Evolutionary conservation across 1,140 invertebrate species (phyloP).

Genomic region (Anagrus nilaparvatae): DNA sequence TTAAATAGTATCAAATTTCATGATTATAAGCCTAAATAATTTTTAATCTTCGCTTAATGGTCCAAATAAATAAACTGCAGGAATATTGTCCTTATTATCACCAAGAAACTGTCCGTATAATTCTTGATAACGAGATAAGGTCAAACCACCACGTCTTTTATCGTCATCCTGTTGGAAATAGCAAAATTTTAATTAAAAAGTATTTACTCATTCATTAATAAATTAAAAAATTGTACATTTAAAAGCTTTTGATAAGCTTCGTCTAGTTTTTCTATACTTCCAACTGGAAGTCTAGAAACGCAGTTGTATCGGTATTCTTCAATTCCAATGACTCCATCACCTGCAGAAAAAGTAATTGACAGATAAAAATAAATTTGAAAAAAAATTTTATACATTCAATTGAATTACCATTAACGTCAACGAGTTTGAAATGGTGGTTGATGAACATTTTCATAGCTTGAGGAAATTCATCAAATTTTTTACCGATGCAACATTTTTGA

Average conservation of each 20-base stretch:
- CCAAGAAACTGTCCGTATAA: slow-evolving; percentile 72
- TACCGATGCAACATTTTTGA: slow-evolving; percentile 67
- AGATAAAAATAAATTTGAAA: slow-evolving; percentile 4
- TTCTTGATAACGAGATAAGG: slow-evolving; percentile 66
- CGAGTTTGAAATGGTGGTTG: slow-evolving; percentile 68
- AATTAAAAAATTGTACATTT: slow-evolving; percentile 48
- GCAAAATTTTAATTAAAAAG: slow-evolving; percentile 19
- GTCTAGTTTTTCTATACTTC: slow-evolving; percentile 62
- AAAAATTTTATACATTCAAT: not conserved
- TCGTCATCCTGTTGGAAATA: slow-evolving; percentile 76
- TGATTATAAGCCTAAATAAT: slow-evolving; percentile 9
- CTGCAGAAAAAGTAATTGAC: slow-evolving; percentile 21
- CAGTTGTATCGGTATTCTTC: slow-evolving; percentile 77
- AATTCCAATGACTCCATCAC: slow-evolving; percentile 63
- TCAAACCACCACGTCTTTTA: slow-evolving; percentile 63
- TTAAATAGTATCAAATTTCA: no score
- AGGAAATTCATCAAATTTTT: slow-evolving; percentile 67
- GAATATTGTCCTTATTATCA: slow-evolving; percentile 59
- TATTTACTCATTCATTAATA: slow-evolving; percentile 8
- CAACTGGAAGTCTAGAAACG: slow-evolving; percentile 64
- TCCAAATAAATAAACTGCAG: slow-evolving; percentile 68
- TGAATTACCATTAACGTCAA: slow-evolving; percentile 59
- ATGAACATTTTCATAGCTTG: slow-evolving; percentile 74
- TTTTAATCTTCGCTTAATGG: slow-evolving; percentile 45
- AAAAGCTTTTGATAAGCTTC: slow-evolving; percentile 66